Base-by-base conservation (phyloP, 2,797 vertebrate genomes). In the Arrhamphus sclerolepis region DNA sequence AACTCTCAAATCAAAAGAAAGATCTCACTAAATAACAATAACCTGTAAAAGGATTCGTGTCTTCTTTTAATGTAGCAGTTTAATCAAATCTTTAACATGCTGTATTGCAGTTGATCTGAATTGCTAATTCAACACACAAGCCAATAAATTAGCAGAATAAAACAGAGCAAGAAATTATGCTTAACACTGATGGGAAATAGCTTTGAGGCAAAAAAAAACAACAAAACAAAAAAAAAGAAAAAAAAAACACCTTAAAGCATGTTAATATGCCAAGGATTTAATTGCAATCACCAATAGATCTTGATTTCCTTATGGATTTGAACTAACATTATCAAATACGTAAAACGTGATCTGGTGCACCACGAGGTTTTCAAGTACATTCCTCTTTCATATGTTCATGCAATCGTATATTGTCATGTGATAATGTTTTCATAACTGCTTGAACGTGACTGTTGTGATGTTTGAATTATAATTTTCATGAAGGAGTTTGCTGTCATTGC, bases 211-310 rank as follows among this genome's bases (percentile, higher is more conserved):
- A 34, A 34, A 34, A 10, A 34, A 34, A 34, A 13, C 3, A 34
- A 34, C n/a, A 2, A 34, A 34, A 34, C 2, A 34, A 34, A 34
- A 34, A 34, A 34, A 14, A 38, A 5, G 14, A 16, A 38, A 13
- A 75, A 68, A 39, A 56, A 17, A 59, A 8, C 62, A 69, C 71
- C 24, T 39, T 70, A 70, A 61, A 60, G 66, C 51, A 75, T 66
- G 66, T 40, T 78, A 72, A 63, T 68, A 66, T 66, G 41, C 51
- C 70, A 70, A 75, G 46, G 57, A 77, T 82, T 78, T 80, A 50
- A 13, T 16, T 50, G 46, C 70, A 56, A 51, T 70, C 52, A 75
- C 59, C 48, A 34, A 51, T 65, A 57, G 50, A 63, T 59, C 75
- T 50, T 44, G 20, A 70, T 77, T 75, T 78, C 62, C 51, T 77